These are phyloP conservation scores for Ceratotherium simum DNA, from an alignment of 2,113 vertebrate genomes.

Conservation along the genomic window DNA sequence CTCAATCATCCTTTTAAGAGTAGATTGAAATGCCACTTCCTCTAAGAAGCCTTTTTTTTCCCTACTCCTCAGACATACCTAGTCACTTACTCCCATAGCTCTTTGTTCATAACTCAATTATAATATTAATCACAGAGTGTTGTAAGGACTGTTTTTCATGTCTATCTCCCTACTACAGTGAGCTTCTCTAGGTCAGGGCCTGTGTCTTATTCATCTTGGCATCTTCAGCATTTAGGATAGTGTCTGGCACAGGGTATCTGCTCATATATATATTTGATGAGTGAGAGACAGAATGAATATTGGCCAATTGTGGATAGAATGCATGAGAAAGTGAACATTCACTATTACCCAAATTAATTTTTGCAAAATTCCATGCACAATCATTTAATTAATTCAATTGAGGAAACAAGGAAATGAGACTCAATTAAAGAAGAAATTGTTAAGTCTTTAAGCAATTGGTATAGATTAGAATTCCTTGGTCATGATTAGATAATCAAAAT, in stretches of 20 bases:
- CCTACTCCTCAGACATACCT: background rate
- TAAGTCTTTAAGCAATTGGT: slow-evolving; percentile 41
- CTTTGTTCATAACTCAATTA: background rate
- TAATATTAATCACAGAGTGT: background rate
- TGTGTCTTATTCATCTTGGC: background rate
- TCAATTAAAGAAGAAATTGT: slow-evolving; percentile 80
- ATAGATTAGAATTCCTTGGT: background rate
- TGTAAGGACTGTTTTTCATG: background rate
- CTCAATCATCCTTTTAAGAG: background rate
- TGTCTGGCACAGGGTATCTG: background rate
- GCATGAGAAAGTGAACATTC: background rate
- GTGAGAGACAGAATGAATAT: background rate
- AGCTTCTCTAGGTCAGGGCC: background rate
- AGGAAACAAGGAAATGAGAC: slow-evolving; percentile 77
- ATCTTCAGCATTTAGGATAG: slow-evolving; percentile 32
- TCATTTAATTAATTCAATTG: slow-evolving; percentile 79
- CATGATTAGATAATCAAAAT: slow-evolving; percentile 25
- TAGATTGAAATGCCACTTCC: background rate
- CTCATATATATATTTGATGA: slow-evolving; percentile 13
- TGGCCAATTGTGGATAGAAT: background rate
- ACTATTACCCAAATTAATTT: slow-evolving; percentile 11
- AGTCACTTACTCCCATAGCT: background rate
- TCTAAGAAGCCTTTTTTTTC: background rate
- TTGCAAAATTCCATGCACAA: slow-evolving; percentile 27
- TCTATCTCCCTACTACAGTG: background rate